Conservation (phyloP, 2,113 vertebrate species). For the Plecotus auritus region DNA sequence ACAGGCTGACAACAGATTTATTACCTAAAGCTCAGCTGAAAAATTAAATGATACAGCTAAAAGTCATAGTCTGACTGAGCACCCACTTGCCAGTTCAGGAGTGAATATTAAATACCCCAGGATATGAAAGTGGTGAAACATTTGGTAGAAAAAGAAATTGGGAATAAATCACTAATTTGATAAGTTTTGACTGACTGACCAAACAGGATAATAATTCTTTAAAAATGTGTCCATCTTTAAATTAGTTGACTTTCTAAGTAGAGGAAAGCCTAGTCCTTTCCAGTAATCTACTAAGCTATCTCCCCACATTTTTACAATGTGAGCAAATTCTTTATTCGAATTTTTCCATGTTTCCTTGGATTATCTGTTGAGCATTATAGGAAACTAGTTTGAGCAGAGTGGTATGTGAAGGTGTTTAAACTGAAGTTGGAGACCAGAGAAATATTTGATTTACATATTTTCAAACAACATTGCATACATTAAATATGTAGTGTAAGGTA, state of each 20-base stretch:
- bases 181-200: background rate
- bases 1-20: slow-evolving; percentile 68
- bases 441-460: background rate
- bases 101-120: background rate
- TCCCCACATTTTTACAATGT: background rate
- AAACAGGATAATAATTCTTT: background rate
- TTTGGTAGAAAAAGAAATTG: slow-evolving; percentile 2
- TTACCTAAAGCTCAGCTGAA: slow-evolving; percentile 69
- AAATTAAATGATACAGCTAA: slow-evolving; percentile 74
- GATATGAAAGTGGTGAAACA: slow-evolving; percentile 19
- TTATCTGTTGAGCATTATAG: background rate
- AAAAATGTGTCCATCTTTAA: background rate
- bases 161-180: slow-evolving; percentile 18
- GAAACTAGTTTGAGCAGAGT: background rate
- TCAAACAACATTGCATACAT: background rate
- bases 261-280: background rate
- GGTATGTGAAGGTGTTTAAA: background rate
- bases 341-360: background rate
- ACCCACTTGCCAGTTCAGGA: slow-evolving; percentile 11
- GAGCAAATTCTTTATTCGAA: background rate
- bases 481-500: background rate
- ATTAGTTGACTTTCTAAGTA: background rate
- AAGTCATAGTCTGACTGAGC: slow-evolving; percentile 11
- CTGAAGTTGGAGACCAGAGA: background rate
- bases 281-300: background rate